Conservation (phyloP, 2,113 vertebrate species). For the Eleginops maclovinus region DNA sequence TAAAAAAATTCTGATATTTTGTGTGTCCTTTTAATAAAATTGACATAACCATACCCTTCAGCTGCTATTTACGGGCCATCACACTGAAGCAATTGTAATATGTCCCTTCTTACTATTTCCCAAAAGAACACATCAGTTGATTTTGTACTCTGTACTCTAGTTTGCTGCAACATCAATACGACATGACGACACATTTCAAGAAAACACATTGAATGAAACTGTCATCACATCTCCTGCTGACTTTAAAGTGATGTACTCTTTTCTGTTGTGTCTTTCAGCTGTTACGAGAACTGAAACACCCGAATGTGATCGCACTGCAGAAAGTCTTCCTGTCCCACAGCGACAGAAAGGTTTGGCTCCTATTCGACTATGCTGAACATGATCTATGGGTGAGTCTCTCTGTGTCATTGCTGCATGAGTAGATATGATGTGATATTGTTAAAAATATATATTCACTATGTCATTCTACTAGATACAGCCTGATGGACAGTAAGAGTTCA, state of each 20-base stretch:
- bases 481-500: too few relatives aligned
- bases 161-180: not conserved
- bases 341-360: constrained; percentile 99
- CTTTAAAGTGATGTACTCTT: not conserved
- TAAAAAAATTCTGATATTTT: too few relatives aligned
- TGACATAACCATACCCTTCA: not conserved
- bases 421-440: not conserved
- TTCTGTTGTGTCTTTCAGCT: constrained; percentile 87
- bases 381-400: constrained; percentile 94
- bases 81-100: not conserved
- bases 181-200: not conserved
- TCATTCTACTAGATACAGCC: not conserved
- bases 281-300: constrained; percentile 96
- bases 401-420: not conserved
- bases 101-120: not conserved
- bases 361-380: constrained; percentile 98
- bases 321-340: constrained; percentile 99
- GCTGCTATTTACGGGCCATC: not conserved
- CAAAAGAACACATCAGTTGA: not conserved
- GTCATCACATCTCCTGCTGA: not conserved
- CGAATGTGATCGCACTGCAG: constrained; percentile 98
- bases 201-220: not conserved
- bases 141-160: not conserved
- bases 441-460: not conserved
- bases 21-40: not conserved